A percentile compares a stretch with the other conserved stretches of the same genome.
Evolutionary conservation across 2,113 vertebrate species (phyloP).

Genomic region (Sebastes fasciatus): DNA sequence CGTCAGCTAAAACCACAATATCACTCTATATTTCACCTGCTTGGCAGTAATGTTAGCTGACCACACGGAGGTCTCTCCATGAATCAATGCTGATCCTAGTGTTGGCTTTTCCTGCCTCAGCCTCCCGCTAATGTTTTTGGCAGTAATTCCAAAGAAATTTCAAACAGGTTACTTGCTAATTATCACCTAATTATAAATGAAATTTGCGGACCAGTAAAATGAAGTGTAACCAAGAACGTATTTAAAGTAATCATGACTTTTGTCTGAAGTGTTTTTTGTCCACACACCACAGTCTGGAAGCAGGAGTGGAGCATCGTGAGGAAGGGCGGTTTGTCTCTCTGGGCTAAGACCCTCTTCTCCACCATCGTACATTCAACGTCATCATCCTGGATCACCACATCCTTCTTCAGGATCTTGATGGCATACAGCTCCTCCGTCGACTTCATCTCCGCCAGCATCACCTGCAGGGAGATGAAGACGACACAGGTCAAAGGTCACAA

Average conservation of each 20-base stretch:
- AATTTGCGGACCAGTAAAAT: too few relatives aligned
- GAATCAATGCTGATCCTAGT: too few relatives aligned
- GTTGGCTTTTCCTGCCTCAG: too few relatives aligned
- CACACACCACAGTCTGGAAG: constrained; percentile 96
- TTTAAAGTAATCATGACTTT: not conserved
- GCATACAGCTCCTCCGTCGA: constrained; percentile 95
- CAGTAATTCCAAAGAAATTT: too few relatives aligned
- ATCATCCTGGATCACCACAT: constrained; percentile 99
- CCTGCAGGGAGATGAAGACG: constrained; percentile 77
- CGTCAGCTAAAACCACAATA: too few relatives aligned
- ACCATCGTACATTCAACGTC: constrained; percentile 99
- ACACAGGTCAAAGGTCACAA: constrained; percentile 4
- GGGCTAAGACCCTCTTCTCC: constrained; percentile 95
- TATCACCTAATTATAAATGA: too few relatives aligned
- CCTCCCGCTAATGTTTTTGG: too few relatives aligned
- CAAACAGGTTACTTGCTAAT: too few relatives aligned
- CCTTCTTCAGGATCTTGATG: constrained; percentile 98
- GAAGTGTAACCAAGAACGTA: too few relatives aligned
- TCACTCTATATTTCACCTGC: too few relatives aligned
- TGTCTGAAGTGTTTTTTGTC: not conserved
- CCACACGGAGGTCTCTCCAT: too few relatives aligned
- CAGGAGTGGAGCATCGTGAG: constrained; percentile 97
- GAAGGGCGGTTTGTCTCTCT: constrained; percentile 93
- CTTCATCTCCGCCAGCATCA: constrained; percentile 97
- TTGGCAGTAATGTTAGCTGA: too few relatives aligned